Percentiles rank a stretch among this genome's conserved stretches.
phyloP scores from a whole-genome alignment of 2,113 vertebrate genomes.

The Rhynchomys soricoides region DNA sequence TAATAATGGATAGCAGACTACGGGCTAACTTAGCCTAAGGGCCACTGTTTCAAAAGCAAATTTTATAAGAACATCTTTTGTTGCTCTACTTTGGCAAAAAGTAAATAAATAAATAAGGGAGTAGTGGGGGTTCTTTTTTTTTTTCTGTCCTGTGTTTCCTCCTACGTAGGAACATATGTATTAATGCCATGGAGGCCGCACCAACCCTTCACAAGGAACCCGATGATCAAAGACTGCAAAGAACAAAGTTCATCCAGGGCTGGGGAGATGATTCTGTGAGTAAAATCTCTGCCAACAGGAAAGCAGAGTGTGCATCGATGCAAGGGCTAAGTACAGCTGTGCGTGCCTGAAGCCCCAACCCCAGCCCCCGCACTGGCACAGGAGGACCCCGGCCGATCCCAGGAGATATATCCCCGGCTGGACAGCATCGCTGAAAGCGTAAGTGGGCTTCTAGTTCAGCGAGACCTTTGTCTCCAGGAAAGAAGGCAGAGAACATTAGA shows the following conservation, averaged over 20 bases:
- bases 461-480: neutral
- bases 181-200: neutral
- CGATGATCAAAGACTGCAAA: neutral
- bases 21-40: neutral
- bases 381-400: neutral
- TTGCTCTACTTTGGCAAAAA: neutral
- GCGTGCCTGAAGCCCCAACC: neutral
- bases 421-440: neutral
- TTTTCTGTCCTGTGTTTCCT: neutral
- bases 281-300: neutral
- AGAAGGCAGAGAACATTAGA: neutral
- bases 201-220: neutral
- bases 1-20: neutral
- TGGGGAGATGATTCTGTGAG: neutral
- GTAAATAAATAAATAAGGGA: neutral
- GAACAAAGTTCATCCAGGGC: neutral
- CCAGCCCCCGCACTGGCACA: too few species aligned
- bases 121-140: neutral
- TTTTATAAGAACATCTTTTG: neutral
- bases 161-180: neutral
- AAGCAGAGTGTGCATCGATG: neutral
- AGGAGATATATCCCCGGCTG: neutral
- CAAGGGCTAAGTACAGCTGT: neutral
- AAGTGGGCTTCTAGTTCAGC: neutral
- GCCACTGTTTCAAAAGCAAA: neutral